Evolutionary conservation across 2,888 invertebrate genomes (phyloP), one percentile per base, ranked within the genome.

Genomic region (Automeris io): DNA sequence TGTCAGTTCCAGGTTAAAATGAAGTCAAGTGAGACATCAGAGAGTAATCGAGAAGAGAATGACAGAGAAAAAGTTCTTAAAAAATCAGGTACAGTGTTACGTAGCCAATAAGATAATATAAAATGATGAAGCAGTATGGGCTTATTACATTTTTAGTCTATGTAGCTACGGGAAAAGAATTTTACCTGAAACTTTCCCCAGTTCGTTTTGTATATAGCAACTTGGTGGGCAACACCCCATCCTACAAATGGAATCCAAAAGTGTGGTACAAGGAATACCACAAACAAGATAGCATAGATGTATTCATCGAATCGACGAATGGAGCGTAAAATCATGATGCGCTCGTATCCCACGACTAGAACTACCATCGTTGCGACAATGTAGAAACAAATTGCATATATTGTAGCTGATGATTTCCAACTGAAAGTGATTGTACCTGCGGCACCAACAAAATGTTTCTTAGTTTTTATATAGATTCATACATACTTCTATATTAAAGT

Each of bases 161-260:
- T 29, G 16, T 5, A 16, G 7, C 7, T 8, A 29, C 11, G 3
- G 4, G 5, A 16, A 29, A 2, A 7, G 7, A 29, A 35, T 43
- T 61, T 79, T 58, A 91, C 88, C 76, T 92, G 92, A 72, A 91
- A 91, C 46, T 83, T 86, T 12, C 89, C 90, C 91, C 91, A 92
- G 46, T 87, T 90, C 32, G 91, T 91, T 70, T 91, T 92, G 62
- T 92, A 91, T 47, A 89, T 88, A 40, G 91, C 91, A 3, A 91
- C 91, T 66, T 91, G 90, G 29, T 83, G 82, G 0, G 91, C 92
- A 16, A 91, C 91, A 1, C 91, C 91, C 91, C 91, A 91, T 1
- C 91, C 91, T 8, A 91, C 90, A 54, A 90, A 91, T 0, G 91
- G 91, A 31, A 91, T 90, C 90, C 90, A 91, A 67, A 92, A 92